Evolutionary conservation across 1,140 invertebrate genomes (phyloP), one percentile per base, ranked within the genome.

Genomic region (Ips nitidus): DNA sequence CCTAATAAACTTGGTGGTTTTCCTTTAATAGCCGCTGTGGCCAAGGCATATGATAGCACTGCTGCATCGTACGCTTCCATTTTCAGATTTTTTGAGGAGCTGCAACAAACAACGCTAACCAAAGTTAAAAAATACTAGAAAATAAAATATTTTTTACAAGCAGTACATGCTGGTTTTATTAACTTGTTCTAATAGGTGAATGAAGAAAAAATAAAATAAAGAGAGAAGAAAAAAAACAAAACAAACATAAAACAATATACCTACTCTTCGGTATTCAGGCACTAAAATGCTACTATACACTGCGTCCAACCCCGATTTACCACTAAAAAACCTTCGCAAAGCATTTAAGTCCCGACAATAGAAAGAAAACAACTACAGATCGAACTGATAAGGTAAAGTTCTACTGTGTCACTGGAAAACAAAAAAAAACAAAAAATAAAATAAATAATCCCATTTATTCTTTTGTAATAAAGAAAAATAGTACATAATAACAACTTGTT

Each of bases 11-110:
- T 37, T 55, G 52, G 8, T 43, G 78, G 76, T 72, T 83, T 83
- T 63, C 80, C 75, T 73, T 82, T 84, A 42, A 81, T 75, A 52
- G 79, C 77, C 52, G 83, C 82, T 57, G 80, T 81, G 41, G 77
- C 79, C 22, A 83, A 79, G 66, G 83, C 81, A 56, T 78, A 80
- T 39, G 74, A 84, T 75, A 75, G 72, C 41, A 78, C 77, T 64
- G 76, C 81, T 65, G 72, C 79, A 75, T 79, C 79, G 55, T 84
- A 86, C 57, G 85, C 85, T 71, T 87, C 86, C 82, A 86, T 84
- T 81, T 87, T 87, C 69, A 87, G 74, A 72, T 82, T 81, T 79
- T 87, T 87, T n/a, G 86, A 87, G 60, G 86, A 88, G 72, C 86
- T 87, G 77, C 52, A 83, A 83, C 60, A 59, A 70, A 45, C 45